Base-by-base conservation (phyloP, 2,888 invertebrate species). In the Orchesella flavescens region DNA sequence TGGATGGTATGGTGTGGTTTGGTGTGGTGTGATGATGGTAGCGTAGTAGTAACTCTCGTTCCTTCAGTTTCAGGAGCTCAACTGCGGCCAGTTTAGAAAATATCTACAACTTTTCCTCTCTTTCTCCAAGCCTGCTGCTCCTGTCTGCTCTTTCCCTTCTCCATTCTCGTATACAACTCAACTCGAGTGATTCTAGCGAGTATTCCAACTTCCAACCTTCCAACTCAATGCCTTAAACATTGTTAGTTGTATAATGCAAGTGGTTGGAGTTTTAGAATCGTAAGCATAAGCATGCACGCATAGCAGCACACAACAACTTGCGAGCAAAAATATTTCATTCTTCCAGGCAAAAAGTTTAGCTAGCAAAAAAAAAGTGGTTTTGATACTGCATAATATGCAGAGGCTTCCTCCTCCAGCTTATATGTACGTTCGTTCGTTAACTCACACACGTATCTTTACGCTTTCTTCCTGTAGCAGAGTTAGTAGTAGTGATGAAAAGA, bases 41-140 rank as follows among this genome's bases (percentile, higher is more conserved):
- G 19, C 23, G 21, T 34, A 53, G 55, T 66, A 75, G 66, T 68
- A 76, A 68, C 49, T 65, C 61, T 65, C 61, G 75, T 75, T 66
- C 75, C 75, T 75, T 76, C 76, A 76, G 76, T 68, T 76, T 46
- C 76, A 76, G 68, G 68, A 78, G 69, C 44, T 78, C 69, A 78
- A 78, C 77, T 78, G 77, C 69, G 57, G 44, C 69, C 77, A 69
- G 46, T 44, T 44, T 44, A 23, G 19, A n/a, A 66, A 66, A 66
- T 66, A 66, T 66, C 66, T 66, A 66, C 66, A 66, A 66, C 66
- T 66, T 66, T 66, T 66, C 66, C 46, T 46, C 66, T 44, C 17
- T 59, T 17, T 23, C 23, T 19, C n/a, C 49, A 4, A 23, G 55
- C 75, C 23, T 74, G 63, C 74, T 74, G 74, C 53, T n/a, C 13